Evolutionary conservation across 2,888 invertebrate genomes (phyloP).

Genomic region (Drosophila austrosaltans): DNA sequence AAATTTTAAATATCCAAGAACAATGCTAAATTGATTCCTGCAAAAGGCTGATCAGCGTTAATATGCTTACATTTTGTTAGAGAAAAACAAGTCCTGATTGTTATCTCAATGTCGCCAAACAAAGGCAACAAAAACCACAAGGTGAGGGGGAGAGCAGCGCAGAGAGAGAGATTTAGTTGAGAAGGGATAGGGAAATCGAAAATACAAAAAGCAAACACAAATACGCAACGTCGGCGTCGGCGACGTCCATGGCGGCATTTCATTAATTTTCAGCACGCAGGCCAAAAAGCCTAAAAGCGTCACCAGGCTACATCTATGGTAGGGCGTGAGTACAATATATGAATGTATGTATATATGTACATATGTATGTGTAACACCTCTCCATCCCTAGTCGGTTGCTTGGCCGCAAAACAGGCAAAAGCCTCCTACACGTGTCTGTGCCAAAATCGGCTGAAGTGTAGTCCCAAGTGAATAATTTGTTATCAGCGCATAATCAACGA

Average conservation of each 20-base stretch:
- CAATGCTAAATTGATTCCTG: no score
- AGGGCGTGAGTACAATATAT: slow-evolving; percentile 40
- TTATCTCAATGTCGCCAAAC: slow-evolving; percentile 58
- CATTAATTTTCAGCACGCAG: slow-evolving; percentile 78
- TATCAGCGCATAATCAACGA: slow-evolving; percentile 81
- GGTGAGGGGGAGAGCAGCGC: background rate
- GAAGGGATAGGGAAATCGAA: slow-evolving; percentile 31
- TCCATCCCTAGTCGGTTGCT: slow-evolving; percentile 3
- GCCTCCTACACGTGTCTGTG: slow-evolving; percentile 29
- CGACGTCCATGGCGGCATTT: slow-evolving; percentile 58
- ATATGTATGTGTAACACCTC: slow-evolving; percentile 28
- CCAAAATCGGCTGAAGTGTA: slow-evolving; percentile 63
- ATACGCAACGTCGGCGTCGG: slow-evolving; percentile 52
- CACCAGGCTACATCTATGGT: background rate
- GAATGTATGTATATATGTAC: slow-evolving; percentile 7
- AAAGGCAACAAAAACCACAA: slow-evolving; percentile 28
- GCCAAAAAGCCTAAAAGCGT: slow-evolving; percentile 10
- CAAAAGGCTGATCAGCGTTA: no score
- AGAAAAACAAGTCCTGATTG: slow-evolving; percentile 59
- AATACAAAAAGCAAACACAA: slow-evolving; percentile 56
- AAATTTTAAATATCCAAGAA: no score
- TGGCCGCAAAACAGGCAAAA: slow-evolving; percentile 7
- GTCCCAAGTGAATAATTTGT: slow-evolving; percentile 81
- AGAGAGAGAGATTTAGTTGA: background rate
- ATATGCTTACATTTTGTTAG: slow-evolving; percentile 33